Percentiles rank a stretch among this genome's conserved stretches.
These are phyloP conservation scores for Parelbella ahira DNA, from an alignment of 2,888 invertebrate species.

Conservation along the genomic window DNA sequence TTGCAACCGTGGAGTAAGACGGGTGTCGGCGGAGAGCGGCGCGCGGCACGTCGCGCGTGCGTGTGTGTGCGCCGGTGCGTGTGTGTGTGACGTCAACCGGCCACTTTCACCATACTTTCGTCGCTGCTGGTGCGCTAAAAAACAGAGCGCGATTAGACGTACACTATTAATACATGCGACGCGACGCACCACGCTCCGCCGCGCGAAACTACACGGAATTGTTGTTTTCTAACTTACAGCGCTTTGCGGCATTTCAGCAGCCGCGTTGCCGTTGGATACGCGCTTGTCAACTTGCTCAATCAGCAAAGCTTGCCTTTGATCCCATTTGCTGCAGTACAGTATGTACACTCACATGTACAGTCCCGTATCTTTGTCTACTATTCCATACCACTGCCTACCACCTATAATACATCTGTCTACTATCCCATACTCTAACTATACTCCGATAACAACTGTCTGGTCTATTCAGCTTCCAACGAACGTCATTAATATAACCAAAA, in stretches of 20 bases:
- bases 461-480: too few species aligned
- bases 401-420: too few species aligned
- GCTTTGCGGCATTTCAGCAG: conserved; percentile 32
- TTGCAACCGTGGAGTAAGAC: conserved; percentile 60
- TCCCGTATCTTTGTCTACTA: too few species aligned
- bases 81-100: conserved; percentile 77
- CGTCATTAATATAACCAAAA: too few species aligned
- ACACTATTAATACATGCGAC: conserved; percentile 70
- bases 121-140: conserved; percentile 75
- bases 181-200: conserved; percentile 65
- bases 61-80: conserved; percentile 62
- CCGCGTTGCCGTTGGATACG: too few species aligned
- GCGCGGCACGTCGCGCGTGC: conserved; percentile 48
- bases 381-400: too few species aligned
- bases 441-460: too few species aligned
- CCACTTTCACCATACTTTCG: conserved; percentile 81
- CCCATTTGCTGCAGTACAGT: too few species aligned
- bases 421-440: too few species aligned
- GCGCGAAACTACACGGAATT: conserved; percentile 67
- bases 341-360: too few species aligned
- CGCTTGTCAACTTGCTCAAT: too few species aligned
- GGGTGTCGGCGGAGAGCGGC: conserved; percentile 60
- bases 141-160: conserved; percentile 64
- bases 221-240: conserved; percentile 48
- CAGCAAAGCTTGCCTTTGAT: too few species aligned